These are phyloP conservation scores for Drosophila virilis DNA, from an alignment of 1,140 invertebrate genomes.

Conservation along the genomic window DNA sequence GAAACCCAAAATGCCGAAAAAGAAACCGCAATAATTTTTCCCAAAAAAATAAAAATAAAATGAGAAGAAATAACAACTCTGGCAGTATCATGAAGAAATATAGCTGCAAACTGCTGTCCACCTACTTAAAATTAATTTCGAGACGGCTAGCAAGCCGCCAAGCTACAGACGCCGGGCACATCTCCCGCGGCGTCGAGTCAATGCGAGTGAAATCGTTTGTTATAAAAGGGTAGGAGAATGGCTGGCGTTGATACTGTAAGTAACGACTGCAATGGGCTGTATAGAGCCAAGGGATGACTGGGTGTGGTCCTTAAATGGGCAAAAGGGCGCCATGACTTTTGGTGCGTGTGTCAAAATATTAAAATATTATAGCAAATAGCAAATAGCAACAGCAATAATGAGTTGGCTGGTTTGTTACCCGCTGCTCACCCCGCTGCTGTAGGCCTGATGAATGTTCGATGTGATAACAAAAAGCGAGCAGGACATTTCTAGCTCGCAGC, in stretches of 20 bases:
- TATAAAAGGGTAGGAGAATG: slow-evolving; percentile 29
- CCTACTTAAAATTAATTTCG: slow-evolving; percentile 83
- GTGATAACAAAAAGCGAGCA: slow-evolving; percentile 57
- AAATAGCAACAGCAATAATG: slow-evolving; percentile 52
- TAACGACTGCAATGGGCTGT: slow-evolving; percentile 28
- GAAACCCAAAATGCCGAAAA: slow-evolving; percentile 71
- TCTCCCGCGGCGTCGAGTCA: slow-evolving; percentile 65
- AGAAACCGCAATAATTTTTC: slow-evolving; percentile 80
- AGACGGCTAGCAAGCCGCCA: slow-evolving; percentile 36
- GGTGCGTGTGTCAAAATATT: slow-evolving; percentile 80
- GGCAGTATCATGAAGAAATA: slow-evolving; percentile 79
- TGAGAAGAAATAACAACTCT: slow-evolving; percentile 12
- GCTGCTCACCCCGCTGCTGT: slow-evolving; percentile 15
- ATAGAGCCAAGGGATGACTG: slow-evolving; percentile 20
- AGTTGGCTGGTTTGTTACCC: not conserved
- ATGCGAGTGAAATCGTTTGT: slow-evolving; percentile 25
- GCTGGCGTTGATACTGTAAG: slow-evolving; percentile 21
- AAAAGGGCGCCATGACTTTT: slow-evolving; percentile 48
- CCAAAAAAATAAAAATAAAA: slow-evolving; percentile 11
- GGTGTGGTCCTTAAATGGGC: slow-evolving; percentile 43
- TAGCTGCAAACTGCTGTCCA: slow-evolving; percentile 79
- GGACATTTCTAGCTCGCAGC: slow-evolving; percentile 9
- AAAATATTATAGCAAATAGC: slow-evolving; percentile 78
- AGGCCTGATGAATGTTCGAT: slow-evolving; percentile 74
- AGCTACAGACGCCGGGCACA: slow-evolving; percentile 20